These are phyloP conservation scores for Graphium colonna DNA, from an alignment of 2,888 invertebrate species.

Conservation along the genomic window DNA sequence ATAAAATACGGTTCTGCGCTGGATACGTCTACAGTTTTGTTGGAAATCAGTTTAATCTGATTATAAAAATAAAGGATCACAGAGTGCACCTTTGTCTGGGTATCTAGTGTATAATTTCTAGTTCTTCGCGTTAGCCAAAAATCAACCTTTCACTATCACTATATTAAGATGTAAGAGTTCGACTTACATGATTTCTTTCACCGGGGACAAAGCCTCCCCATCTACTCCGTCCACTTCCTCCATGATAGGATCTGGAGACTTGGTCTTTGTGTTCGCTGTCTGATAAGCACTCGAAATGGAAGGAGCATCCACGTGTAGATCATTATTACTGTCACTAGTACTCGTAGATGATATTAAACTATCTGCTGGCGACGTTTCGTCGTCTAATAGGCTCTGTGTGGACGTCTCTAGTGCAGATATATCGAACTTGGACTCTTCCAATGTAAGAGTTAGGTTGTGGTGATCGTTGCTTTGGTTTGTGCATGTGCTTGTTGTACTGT, in stretches of 20 bases:
- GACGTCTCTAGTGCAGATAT: constrained; percentile 85
- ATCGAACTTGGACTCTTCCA: constrained; percentile 88
- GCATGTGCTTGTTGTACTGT: constrained; percentile 74
- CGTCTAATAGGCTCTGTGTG: constrained; percentile 85
- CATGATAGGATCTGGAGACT: constrained; percentile 59
- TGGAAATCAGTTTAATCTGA: too few species aligned
- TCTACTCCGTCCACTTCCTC: constrained; percentile 56
- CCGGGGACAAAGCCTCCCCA: constrained; percentile 52
- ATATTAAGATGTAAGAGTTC: too few species aligned
- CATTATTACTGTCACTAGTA: constrained; percentile 81
- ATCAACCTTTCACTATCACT: too few species aligned
- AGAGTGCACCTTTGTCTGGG: too few species aligned
- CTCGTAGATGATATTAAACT: constrained; percentile 85
- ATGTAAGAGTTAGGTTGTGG: constrained; percentile 80
- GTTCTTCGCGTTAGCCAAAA: too few species aligned
- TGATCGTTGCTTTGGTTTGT: constrained; percentile 70
- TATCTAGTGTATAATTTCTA: too few species aligned
- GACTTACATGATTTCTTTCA: constrained; percentile 60
- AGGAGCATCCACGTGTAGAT: constrained; percentile 64
- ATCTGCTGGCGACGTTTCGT: constrained; percentile 91
- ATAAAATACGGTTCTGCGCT: too few species aligned
- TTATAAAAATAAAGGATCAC: too few species aligned
- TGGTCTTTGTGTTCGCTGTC: constrained; percentile 77
- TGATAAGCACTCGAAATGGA: constrained; percentile 72
- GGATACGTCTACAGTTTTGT: too few species aligned